Percentiles rank a stretch among this genome's conserved stretches.
Evolutionary conservation across 2,113 vertebrate genomes (phyloP).

Genomic region (Epinephelus moara): DNA sequence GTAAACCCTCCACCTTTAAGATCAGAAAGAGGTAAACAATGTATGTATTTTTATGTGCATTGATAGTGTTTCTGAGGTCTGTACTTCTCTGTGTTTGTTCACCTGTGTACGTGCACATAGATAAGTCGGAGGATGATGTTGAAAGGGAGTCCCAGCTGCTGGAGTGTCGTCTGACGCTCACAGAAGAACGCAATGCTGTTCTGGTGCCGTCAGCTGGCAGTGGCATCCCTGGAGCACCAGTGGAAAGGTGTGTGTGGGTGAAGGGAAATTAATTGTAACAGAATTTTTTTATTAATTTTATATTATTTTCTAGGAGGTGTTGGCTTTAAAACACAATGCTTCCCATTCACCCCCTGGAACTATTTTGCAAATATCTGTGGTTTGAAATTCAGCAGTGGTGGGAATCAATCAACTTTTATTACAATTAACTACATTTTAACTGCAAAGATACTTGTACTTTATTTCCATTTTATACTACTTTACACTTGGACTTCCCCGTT

Average conservation of each 20-base stretch:
- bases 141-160: constrained; percentile 94
- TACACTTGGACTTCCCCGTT: too few species aligned
- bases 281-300: background rate
- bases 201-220: constrained; percentile 96
- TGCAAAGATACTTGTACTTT: background rate
- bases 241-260: constrained; percentile 87
- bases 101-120: constrained; percentile 68
- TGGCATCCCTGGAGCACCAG: constrained; percentile 94
- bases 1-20: too few species aligned
- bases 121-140: constrained; percentile 93
- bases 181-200: constrained; percentile 94
- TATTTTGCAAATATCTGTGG: background rate
- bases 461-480: background rate
- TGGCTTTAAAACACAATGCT: background rate
- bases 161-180: constrained; percentile 93
- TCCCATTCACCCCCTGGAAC: background rate
- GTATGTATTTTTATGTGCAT: too few species aligned
- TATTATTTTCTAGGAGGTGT: background rate
- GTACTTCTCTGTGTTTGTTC: background rate
- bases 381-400: background rate
- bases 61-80: too few species aligned
- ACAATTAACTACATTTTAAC: background rate
- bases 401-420: background rate
- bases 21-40: too few species aligned
- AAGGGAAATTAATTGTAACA: background rate